Percentiles rank a stretch among this genome's conserved stretches.
Evolutionary conservation across 2,888 invertebrate genomes (phyloP).

Genomic region (Ligdia adustata): DNA sequence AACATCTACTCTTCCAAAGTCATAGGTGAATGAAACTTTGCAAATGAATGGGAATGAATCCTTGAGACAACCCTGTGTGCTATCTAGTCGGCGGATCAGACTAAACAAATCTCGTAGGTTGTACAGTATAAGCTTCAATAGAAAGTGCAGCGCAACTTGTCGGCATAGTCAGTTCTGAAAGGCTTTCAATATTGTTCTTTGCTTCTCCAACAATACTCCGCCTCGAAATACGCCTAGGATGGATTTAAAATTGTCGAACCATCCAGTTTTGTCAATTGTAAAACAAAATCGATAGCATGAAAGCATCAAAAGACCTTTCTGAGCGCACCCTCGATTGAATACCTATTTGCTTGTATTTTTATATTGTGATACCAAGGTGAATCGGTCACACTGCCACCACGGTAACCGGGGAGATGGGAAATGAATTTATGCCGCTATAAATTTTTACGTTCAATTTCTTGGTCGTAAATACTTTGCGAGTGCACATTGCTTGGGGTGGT

Average conservation of each 20-base stretch:
- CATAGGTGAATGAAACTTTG: constrained; percentile 11
- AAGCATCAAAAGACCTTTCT: constrained; percentile 28
- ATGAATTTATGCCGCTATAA: constrained; percentile 53
- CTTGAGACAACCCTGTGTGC: constrained; percentile 7
- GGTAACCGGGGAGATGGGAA: constrained; percentile 30
- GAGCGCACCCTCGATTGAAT: constrained; percentile 17
- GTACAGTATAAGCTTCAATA: background rate
- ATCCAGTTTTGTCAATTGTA: constrained; percentile 26
- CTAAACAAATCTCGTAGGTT: background rate
- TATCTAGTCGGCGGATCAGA: constrained; percentile 9
- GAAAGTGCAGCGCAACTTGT: background rate
- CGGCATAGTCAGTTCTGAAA: background rate
- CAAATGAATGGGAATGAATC: constrained; percentile 10
- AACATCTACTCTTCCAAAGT: constrained; percentile 2
- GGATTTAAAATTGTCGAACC: constrained; percentile 26
- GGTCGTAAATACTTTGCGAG: constrained; percentile 52
- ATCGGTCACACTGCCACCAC: constrained; percentile 17
- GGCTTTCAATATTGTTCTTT: constrained; percentile 3
- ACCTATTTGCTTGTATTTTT: constrained; percentile 24
- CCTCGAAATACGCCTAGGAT: constrained; percentile 4
- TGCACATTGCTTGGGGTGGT: constrained; percentile 30
- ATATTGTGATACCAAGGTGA: constrained; percentile 19
- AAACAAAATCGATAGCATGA: constrained; percentile 30
- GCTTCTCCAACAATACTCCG: constrained; percentile 8
- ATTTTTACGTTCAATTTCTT: constrained; percentile 53